Evolutionary conservation across 2,888 invertebrate species (phyloP), one percentile per base, ranked within the genome.

Genomic region (Phorcus lineatus): DNA sequence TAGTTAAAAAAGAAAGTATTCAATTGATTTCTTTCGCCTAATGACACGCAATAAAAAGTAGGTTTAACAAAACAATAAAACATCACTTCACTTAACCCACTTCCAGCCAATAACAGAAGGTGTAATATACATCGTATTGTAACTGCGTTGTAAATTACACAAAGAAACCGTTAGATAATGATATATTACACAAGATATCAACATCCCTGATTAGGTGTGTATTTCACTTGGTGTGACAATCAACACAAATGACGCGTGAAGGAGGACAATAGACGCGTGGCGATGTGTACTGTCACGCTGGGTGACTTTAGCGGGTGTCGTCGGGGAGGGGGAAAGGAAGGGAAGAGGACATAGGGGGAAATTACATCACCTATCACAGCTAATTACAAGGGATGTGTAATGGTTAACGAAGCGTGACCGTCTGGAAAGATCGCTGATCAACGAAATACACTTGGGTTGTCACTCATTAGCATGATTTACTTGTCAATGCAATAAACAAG

Each of bases 351-450:
- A 47, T 6, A 57, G 40, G 36, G 28, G 40, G 28, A 70, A 40
- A 24, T 70, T 70, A 70, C 70, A 36, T 70, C 70, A 70, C 36
- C 36, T 17, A 9, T 36, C 31, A 36, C 70, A 19, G 36, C 40
- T 70, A 70, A 70, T 70, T 70, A 70, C 70, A 36, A 36, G 28
- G 70, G 70, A 70, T 40, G 36, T 70, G 70, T 24, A 70, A 70
- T 70, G 31, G 19, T n/a, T 36, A 70, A 70, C 70, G 40, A 70
- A 70, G 70, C 70, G 36, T 70, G 40, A 40, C 28, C 17, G n/a
- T 19, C 36, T 31, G 28, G n/a, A 70, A 13, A 24, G 70, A 36
- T 70, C 70, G 40, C 31, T 70, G 70, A 40, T 36, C 40, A 40
- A 36, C 40, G 17, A 17, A n/a, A 31, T 28, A 19, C 28, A 13